These are phyloP conservation scores for Muricea muricata DNA, from an alignment of 92 coral and sea anemone species.

Conservation along the genomic window DNA sequence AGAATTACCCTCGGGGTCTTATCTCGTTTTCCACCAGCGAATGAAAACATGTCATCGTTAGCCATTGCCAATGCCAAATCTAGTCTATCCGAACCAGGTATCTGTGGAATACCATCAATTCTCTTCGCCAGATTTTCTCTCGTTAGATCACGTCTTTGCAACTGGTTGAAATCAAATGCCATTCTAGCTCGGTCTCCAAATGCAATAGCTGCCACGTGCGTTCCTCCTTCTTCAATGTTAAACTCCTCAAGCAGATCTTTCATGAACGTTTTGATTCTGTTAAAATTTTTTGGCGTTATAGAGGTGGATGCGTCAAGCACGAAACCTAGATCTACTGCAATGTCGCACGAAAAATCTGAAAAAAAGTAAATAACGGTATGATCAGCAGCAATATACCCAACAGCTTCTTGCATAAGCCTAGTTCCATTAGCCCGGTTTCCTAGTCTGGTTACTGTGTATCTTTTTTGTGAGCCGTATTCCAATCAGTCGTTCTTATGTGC, in stretches of 20 bases:
- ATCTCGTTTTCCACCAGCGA: conserved; percentile 74
- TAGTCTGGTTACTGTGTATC: too few species aligned
- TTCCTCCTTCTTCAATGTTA: conserved; percentile 78
- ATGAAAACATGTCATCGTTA: conserved; percentile 66
- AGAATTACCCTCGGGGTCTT: conserved; percentile 73
- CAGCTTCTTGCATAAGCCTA: too few species aligned
- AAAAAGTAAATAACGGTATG: too few species aligned
- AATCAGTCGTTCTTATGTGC: too few species aligned
- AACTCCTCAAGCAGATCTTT: conserved; percentile 68
- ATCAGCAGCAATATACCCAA: too few species aligned
- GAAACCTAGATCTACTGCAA: conserved; percentile 83
- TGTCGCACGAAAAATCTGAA: conserved; percentile 58
- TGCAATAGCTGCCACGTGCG: conserved; percentile 80
- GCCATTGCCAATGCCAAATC: conserved; percentile 79
- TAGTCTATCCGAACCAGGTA: conserved; percentile 73
- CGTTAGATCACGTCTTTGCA: conserved; percentile 70
- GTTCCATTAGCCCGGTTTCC: too few species aligned
- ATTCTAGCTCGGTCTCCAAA: conserved; percentile 75
- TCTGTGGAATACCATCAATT: conserved; percentile 71
- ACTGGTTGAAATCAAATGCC: conserved; percentile 75
- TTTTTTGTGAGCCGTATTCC: too few species aligned
- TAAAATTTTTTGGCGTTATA: conserved; percentile 79
- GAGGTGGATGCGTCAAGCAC: conserved; percentile 85
- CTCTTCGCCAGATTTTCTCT: conserved; percentile 64
- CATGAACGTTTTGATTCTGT: conserved; percentile 68